phyloP scores from a whole-genome alignment of 2,113 vertebrate genomes.

The Salminus brasiliensis region DNA sequence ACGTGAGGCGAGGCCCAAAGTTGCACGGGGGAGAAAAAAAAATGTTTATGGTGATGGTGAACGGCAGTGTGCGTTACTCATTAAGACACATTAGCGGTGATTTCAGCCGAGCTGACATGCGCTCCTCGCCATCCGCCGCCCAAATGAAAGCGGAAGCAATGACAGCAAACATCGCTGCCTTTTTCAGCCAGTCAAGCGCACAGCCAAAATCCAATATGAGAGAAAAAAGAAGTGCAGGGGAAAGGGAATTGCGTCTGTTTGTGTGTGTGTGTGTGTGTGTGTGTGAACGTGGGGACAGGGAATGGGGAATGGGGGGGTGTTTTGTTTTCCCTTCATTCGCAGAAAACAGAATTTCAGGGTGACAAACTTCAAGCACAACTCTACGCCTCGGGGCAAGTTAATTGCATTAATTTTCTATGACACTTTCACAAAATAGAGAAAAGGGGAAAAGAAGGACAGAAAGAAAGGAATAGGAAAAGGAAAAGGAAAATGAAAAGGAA shows the following conservation, averaged over 20 bases:
- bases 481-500: conserved; percentile 56
- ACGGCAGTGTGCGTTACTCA: conserved; percentile 53
- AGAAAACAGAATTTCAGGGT: conserved; percentile 79
- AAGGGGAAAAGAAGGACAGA: conserved; percentile 41
- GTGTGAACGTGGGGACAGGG: background rate
- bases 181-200: conserved; percentile 50
- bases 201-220: conserved; percentile 62
- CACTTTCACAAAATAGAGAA: conserved; percentile 72
- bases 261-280: background rate
- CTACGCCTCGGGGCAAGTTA: conserved; percentile 75
- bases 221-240: conserved; percentile 56
- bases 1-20: conserved; percentile 45
- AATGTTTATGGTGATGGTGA: conserved; percentile 58
- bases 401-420: conserved; percentile 75
- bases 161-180: conserved; percentile 52
- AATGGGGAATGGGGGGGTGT: background rate
- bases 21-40: conserved; percentile 25
- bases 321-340: conserved; percentile 67
- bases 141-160: conserved; percentile 53
- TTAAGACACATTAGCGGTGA: conserved; percentile 61
- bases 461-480: conserved; percentile 28
- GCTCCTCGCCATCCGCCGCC: conserved; percentile 36
- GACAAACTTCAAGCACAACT: conserved; percentile 76
- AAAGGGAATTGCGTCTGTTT: conserved; percentile 43
- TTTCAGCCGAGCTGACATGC: conserved; percentile 46